These are phyloP conservation scores for Azorinus chamasolen DNA, from an alignment of 2,888 invertebrate genomes.

Conservation along the genomic window DNA sequence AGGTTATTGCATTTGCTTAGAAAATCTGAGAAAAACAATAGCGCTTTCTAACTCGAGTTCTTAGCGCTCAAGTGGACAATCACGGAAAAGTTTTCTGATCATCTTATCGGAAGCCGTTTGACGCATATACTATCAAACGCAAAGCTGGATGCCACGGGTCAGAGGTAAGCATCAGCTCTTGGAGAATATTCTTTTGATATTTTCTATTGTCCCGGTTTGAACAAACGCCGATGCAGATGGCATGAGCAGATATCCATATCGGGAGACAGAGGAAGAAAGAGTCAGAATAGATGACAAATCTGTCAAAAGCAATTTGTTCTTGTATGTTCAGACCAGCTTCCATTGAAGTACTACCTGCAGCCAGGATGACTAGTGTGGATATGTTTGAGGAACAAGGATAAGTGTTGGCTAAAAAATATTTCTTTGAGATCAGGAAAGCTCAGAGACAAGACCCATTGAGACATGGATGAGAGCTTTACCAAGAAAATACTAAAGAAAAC, in stretches of 20 bases:
- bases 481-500: not conserved
- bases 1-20: conserved; percentile 20
- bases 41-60: conserved; percentile 24
- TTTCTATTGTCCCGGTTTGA: not conserved
- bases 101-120: conserved; percentile 18
- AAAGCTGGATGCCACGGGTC: conserved; percentile 46
- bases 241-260: conserved; percentile 6
- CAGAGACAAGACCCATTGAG: conserved; percentile 8
- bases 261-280: not conserved
- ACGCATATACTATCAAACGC: conserved; percentile 29
- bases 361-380: not conserved
- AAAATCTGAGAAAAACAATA: conserved; percentile 38
- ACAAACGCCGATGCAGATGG: conserved; percentile 17
- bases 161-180: conserved; percentile 20
- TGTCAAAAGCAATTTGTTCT: not conserved
- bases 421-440: not conserved
- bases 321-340: not conserved
- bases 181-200: not conserved
- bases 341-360: not conserved
- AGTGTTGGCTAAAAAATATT: conserved; percentile 1
- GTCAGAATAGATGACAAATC: not conserved
- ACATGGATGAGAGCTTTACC: conserved; percentile 10
- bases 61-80: conserved; percentile 31
- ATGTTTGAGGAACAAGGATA: not conserved
- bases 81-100: conserved; percentile 41